phyloP scores from a whole-genome alignment of 2,888 invertebrate genomes.

The Ecliptopera silaceata region DNA sequence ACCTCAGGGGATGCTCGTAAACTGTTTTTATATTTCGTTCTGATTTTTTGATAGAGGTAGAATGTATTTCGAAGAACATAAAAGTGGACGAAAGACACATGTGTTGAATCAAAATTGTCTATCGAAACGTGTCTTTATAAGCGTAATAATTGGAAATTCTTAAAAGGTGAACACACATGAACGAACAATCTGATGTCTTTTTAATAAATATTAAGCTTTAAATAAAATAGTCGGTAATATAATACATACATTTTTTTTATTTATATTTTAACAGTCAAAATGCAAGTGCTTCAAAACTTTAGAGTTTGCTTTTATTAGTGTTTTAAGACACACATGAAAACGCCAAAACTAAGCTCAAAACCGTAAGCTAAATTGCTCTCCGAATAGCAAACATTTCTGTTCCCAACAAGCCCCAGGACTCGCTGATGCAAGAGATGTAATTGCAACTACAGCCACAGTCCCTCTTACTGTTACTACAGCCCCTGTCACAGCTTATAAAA shows the following conservation, averaged over 20 bases:
- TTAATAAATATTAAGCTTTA: too few species aligned
- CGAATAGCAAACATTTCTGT: conserved; percentile 18
- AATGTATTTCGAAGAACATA: conserved; percentile 8
- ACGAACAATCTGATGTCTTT: too few species aligned
- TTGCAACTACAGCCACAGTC: conserved; percentile 27
- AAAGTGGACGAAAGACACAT: background rate
- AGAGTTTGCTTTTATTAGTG: too few species aligned
- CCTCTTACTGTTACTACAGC: conserved; percentile 6
- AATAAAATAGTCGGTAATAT: too few species aligned
- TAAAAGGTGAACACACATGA: too few species aligned
- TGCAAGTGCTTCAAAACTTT: too few species aligned
- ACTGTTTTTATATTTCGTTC: conserved; percentile 34
- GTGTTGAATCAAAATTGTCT: too few species aligned
- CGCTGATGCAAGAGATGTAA: conserved; percentile 36
- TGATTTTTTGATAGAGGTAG: conserved; percentile 27
- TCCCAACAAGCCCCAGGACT: conserved; percentile 24
- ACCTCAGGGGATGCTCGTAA: conserved; percentile 42
- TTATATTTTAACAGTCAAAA: too few species aligned
- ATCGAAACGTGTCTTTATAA: too few species aligned
- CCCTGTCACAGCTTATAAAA: background rate
- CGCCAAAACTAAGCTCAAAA: background rate
- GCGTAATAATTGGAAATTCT: too few species aligned
- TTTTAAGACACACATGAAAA: too few species aligned
- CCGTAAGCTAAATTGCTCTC: conserved; percentile 2
- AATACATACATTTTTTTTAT: too few species aligned